A percentile compares a stretch with the other conserved stretches of the same genome.
Conservation (phyloP, 2,113 vertebrate species). For the Fregata magnificens region DNA sequence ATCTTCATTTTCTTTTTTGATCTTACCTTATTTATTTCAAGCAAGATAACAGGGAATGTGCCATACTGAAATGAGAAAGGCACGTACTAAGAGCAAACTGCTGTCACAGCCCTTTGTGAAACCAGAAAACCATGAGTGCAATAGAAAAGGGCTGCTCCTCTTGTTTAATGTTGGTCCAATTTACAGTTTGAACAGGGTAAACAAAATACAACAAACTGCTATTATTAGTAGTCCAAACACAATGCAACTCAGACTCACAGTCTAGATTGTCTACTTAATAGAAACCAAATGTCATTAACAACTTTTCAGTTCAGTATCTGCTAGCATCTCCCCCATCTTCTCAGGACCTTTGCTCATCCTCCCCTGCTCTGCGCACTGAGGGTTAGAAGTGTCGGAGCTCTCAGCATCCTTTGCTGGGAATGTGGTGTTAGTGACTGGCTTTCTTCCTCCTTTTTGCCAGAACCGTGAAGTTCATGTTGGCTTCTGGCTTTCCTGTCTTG, state of each 20-base stretch:
- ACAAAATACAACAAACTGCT: neutral
- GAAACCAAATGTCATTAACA: neutral
- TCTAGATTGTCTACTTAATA: neutral
- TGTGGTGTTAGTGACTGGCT: neutral
- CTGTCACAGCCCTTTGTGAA: neutral
- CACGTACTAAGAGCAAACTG: neutral
- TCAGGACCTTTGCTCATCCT: neutral
- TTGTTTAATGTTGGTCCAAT: neutral
- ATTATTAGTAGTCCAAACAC: neutral
- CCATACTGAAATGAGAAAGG: neutral
- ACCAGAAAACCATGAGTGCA: neutral
- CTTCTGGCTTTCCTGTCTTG: neutral
- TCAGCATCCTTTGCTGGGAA: neutral
- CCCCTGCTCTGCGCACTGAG: rapidly evolving
- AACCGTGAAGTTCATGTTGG: neutral
- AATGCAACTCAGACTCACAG: neutral
- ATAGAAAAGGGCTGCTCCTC: neutral
- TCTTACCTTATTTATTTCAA: conserved; percentile 21
- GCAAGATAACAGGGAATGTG: neutral
- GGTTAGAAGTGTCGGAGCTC: neutral
- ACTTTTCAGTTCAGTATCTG: neutral
- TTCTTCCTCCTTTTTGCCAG: neutral
- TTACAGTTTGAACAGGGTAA: neutral
- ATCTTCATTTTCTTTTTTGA: conserved; percentile 7
- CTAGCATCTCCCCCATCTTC: neutral